These are phyloP conservation scores for Sclerurus mexicanus DNA, from an alignment of 2,113 vertebrate genomes.

Conservation along the genomic window DNA sequence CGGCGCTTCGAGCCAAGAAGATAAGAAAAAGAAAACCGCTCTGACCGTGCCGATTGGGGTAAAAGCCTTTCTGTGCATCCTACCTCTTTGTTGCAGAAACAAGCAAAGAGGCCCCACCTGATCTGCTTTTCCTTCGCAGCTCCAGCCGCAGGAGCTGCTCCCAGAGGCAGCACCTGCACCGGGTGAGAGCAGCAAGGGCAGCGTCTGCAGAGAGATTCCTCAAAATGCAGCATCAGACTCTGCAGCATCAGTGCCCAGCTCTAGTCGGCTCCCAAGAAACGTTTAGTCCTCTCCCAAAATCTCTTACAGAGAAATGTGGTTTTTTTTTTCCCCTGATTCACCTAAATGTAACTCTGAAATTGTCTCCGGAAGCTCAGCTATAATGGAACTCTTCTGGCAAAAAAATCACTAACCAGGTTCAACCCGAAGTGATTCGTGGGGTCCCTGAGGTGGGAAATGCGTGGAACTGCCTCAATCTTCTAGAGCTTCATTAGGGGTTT, in stretches of 20 bases:
- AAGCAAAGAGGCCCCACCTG: not conserved
- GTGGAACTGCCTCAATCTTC: not conserved
- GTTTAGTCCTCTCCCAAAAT: not conserved
- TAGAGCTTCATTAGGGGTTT: not conserved
- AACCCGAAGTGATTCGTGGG: not conserved
- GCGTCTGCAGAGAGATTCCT: not conserved
- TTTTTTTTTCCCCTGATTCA: not conserved
- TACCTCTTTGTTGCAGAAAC: not conserved
- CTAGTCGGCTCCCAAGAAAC: not conserved
- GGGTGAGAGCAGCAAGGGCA: not conserved
- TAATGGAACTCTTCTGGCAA: not conserved
- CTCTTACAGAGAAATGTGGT: not conserved
- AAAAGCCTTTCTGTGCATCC: constrained; percentile 21
- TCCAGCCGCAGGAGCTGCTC: not conserved
- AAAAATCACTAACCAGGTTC: not conserved
- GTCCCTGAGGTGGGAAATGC: not conserved
- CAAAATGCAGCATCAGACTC: not conserved
- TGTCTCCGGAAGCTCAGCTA: not conserved
- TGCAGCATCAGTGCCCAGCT: not conserved
- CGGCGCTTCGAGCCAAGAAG: not conserved
- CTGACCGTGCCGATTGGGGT: not conserved
- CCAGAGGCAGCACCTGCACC: not conserved
- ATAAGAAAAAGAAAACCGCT: not conserved
- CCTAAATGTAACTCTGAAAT: not conserved
- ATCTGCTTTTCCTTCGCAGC: not conserved